Evolutionary conservation across 2,797 vertebrate species (phyloP), one percentile per base, ranked within the genome.

Genomic region (Chiroxiphia lanceolata): DNA sequence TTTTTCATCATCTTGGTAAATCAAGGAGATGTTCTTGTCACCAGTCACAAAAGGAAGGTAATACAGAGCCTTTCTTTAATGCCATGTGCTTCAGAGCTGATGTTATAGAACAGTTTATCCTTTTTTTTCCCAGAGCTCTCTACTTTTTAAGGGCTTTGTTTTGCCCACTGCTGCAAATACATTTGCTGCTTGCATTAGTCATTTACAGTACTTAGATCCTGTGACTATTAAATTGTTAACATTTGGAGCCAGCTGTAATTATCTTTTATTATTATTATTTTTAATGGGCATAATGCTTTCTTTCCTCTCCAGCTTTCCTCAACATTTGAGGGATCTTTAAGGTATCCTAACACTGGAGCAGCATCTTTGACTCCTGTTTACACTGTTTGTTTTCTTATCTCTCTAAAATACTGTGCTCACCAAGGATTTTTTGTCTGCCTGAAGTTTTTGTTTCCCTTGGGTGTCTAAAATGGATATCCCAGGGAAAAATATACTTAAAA

Each of bases 181-280:
- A 82, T 96, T 91, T 94, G 93, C 92, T 84, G 87, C 59, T 27
- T 86, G 64, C 93, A 90, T 95, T 96, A 96, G 96, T 96, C 94
- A 94, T 93, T 96, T 94, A 65, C 89, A 93, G 90, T 90, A 89
- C 91, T 96, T 91, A 96, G 94, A 79, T 96, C 80, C 94, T 94
- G 59, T 74, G 94, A 87, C 91, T 94, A 95, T 81, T 94, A 72
- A 78, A 94, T 79, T 94, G 95, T 96, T 94, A 93, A 84, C 94
- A 80, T 95, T 94, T 94, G 95, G 93, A 96, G 90, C 94, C 87
- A 94, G 67, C 93, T 96, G 42, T 88, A 96, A 96, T 96, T 96
- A 94, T 87, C 91, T 81, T 79, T 71, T 88, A 86, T 86, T 94
- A 64, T 91, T 80, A 75, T 95, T 93, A 38, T 86, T 96, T 93